A percentile compares a stretch with the other conserved stretches of the same genome.
These are phyloP conservation scores for Vanacampus margaritifer DNA, from an alignment of 2,113 vertebrate genomes.

Conservation along the genomic window DNA sequence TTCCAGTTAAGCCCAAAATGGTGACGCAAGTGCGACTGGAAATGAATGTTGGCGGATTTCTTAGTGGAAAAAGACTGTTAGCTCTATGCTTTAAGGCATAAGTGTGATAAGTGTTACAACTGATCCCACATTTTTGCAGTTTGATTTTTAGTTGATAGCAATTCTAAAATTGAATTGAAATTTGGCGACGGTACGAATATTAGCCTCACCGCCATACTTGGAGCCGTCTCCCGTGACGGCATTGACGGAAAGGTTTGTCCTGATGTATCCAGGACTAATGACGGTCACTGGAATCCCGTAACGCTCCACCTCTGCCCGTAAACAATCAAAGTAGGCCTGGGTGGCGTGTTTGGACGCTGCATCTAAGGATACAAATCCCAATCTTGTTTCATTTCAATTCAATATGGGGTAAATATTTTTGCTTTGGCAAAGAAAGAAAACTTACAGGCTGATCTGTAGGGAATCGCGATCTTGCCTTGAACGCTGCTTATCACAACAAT, in stretches of 20 bases:
- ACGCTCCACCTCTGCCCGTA: constrained; percentile 85
- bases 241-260: constrained; percentile 88
- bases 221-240: constrained; percentile 86
- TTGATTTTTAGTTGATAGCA: too few species aligned
- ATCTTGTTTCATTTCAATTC: constrained; percentile 7
- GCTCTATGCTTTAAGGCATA: too few species aligned
- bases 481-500: constrained; percentile 90
- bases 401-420: background rate
- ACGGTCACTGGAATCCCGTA: constrained; percentile 81
- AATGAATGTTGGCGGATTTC: too few species aligned
- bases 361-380: constrained; percentile 68
- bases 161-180: too few species aligned
- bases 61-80: too few species aligned
- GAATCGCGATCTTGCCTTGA: constrained; percentile 92
- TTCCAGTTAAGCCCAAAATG: too few species aligned
- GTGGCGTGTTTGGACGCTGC: constrained; percentile 93
- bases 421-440: constrained; percentile 25
- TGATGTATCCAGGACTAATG: constrained; percentile 89
- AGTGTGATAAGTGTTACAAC: too few species aligned
- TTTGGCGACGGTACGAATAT: background rate
- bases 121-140: too few species aligned
- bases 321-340: constrained; percentile 95
- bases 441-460: constrained; percentile 95
- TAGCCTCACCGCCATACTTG: constrained; percentile 81
- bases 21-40: too few species aligned